phyloP scores from a whole-genome alignment of 2,888 invertebrate species.

The Apotomis betuletana region DNA sequence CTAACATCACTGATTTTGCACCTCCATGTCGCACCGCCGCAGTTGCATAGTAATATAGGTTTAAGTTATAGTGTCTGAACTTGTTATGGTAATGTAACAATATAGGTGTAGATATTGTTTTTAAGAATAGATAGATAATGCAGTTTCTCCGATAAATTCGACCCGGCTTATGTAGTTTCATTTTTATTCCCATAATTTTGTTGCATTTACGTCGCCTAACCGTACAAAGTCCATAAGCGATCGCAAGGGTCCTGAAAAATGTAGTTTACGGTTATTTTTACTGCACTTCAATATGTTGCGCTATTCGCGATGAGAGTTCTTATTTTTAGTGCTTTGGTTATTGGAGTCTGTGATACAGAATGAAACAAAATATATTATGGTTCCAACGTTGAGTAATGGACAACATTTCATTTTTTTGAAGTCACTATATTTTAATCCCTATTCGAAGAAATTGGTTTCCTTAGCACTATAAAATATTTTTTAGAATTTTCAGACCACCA shows the following conservation, averaged over 20 bases:
- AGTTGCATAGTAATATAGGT: no score
- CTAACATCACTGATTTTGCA: no score
- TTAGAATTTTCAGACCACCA: no score
- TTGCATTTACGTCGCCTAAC: slow-evolving; percentile 14
- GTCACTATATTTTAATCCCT: no score
- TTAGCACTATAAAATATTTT: no score
- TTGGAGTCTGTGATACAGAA: slow-evolving; percentile 15
- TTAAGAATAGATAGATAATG: background rate
- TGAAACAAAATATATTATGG: slow-evolving; percentile 13
- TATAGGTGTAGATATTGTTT: no score
- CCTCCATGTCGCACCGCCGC: no score
- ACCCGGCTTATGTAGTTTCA: background rate
- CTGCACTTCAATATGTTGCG: slow-evolving; percentile 29
- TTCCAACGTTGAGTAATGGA: background rate
- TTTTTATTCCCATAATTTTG: slow-evolving; percentile 14
- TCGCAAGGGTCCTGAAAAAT: slow-evolving; percentile 25
- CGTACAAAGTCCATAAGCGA: slow-evolving; percentile 31
- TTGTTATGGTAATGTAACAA: no score
- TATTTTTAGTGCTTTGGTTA: slow-evolving; percentile 19
- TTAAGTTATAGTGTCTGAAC: no score
- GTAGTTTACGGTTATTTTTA: slow-evolving; percentile 35
- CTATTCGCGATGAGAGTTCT: slow-evolving; percentile 8
- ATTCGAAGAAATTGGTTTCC: no score
- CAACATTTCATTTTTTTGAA: no score
- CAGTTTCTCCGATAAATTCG: background rate